Percentiles rank a stretch among this genome's conserved stretches.
phyloP scores from a whole-genome alignment of 2,888 invertebrate species.

The Drosophila cyrtoloma region DNA sequence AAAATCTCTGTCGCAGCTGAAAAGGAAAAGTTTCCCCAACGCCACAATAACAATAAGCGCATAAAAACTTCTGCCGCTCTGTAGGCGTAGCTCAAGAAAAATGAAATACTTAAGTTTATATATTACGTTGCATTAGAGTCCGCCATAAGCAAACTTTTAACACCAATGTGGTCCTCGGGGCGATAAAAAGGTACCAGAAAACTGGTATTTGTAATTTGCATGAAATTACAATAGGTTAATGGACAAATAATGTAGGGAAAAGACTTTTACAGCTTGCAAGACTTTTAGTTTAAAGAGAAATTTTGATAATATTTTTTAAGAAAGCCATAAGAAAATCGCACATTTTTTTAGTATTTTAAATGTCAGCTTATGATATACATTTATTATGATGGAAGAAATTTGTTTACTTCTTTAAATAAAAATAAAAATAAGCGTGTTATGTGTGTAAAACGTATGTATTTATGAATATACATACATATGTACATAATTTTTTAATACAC shows the following conservation, averaged over 20 bases:
- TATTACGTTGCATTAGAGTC: slow-evolving; percentile 39
- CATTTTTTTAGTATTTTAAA: background rate
- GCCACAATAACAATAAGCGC: slow-evolving; percentile 35
- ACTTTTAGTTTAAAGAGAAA: background rate
- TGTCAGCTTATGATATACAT: background rate
- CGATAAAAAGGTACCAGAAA: background rate
- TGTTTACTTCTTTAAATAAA: background rate
- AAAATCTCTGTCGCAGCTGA: slow-evolving; percentile 38
- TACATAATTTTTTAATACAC: background rate
- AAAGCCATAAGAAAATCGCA: background rate
- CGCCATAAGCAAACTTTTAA: slow-evolving; percentile 64
- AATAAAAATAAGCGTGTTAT: background rate
- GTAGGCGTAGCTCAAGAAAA: slow-evolving; percentile 39
- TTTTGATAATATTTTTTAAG: background rate
- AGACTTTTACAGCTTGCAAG: background rate
- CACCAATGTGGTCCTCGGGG: slow-evolving; percentile 25
- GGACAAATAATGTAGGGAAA: background rate
- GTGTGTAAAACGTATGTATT: background rate
- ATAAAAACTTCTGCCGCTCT: slow-evolving; percentile 29
- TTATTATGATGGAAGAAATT: background rate
- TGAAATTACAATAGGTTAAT: background rate
- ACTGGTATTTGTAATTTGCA: slow-evolving; percentile 1
- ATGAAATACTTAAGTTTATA: slow-evolving; percentile 44
- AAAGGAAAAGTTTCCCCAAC: slow-evolving; percentile 40
- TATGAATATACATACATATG: background rate